Conservation (phyloP, 2,888 invertebrate species). For the Idaea straminata region DNA sequence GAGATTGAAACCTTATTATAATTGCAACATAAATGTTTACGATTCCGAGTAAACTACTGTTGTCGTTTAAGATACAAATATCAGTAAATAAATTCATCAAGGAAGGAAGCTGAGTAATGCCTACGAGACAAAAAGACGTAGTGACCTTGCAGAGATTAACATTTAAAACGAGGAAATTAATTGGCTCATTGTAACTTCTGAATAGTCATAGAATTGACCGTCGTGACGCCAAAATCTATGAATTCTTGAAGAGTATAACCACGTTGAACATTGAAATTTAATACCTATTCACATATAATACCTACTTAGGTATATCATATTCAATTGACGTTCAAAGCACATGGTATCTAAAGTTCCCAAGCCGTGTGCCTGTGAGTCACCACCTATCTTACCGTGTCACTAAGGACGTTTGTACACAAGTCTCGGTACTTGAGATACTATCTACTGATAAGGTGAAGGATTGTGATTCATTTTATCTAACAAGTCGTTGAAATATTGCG, state of each 20-base stretch:
- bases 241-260: background rate
- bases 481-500: background rate
- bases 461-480: background rate
- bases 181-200: slow-evolving; percentile 10
- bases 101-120: slow-evolving; percentile 25
- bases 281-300: background rate
- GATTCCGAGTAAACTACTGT: background rate
- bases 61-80: background rate
- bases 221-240: background rate
- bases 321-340: background rate
- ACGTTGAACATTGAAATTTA: background rate
- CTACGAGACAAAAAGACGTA: slow-evolving; percentile 20
- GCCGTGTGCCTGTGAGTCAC: background rate
- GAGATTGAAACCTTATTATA: slow-evolving; percentile 20
- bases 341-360: background rate
- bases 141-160: slow-evolving; percentile 28
- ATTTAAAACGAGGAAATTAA: slow-evolving; percentile 21
- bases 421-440: slow-evolving; percentile 5
- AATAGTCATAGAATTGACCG: background rate
- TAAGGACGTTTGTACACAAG: background rate
- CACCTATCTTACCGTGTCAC: background rate
- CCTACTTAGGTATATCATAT: background rate
- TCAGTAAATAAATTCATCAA: slow-evolving; percentile 16
- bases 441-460: slow-evolving; percentile 9
- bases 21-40: slow-evolving; percentile 6